Evolutionary conservation across 2,797 vertebrate species (phyloP).

Genomic region (Orientallactaga sibirica): DNA sequence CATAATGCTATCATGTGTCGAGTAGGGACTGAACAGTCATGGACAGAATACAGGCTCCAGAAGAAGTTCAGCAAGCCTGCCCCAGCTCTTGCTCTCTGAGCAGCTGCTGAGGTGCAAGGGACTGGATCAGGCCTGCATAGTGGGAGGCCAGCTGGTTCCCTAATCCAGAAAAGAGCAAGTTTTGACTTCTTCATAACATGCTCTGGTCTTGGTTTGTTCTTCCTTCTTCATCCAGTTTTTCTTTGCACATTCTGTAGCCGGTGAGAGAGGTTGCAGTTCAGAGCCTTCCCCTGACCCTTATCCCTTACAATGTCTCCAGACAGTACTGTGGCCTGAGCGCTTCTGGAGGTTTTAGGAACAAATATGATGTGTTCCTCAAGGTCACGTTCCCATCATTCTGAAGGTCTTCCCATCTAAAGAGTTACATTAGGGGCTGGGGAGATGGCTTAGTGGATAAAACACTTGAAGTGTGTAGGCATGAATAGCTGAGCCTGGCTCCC

Average conservation of each 20-base stretch:
- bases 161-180: background rate
- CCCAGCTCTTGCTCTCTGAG: background rate
- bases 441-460: too few species aligned
- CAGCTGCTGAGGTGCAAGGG: too few species aligned
- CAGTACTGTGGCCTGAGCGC: accelerated
- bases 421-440: background rate
- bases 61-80: too few species aligned
- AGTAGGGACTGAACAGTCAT: too few species aligned
- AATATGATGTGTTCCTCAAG: background rate
- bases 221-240: background rate
- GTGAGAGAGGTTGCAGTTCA: background rate
- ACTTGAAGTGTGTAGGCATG: too few species aligned
- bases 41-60: background rate
- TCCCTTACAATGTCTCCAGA: background rate
- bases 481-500: too few species aligned
- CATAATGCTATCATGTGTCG: background rate
- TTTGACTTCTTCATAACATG: background rate
- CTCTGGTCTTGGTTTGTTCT: background rate
- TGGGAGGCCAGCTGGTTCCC: background rate
- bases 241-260: background rate
- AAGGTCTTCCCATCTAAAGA: background rate
- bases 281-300: too few species aligned
- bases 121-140: too few species aligned
- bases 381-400: background rate
- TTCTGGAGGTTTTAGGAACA: background rate